Conservation (phyloP, 2,113 vertebrate species). For the Mesitornis unicolor region DNA sequence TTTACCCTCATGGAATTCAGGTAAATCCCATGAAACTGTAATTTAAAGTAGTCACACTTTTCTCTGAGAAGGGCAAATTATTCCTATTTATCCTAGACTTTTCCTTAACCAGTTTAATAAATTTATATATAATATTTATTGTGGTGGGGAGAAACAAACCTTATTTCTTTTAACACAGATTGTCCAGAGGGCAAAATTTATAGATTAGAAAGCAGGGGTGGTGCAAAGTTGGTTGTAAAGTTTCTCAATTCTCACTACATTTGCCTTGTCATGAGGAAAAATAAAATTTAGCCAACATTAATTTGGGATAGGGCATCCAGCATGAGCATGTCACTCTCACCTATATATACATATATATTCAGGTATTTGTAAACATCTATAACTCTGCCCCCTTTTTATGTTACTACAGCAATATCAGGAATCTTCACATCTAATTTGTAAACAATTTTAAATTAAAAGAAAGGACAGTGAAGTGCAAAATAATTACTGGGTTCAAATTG, state of each 20-base stretch:
- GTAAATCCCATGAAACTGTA: slow-evolving; percentile 47
- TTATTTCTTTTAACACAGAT: background rate
- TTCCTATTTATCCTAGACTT: slow-evolving; percentile 23
- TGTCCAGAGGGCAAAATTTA: background rate
- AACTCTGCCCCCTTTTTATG: background rate
- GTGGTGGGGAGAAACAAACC: fast-evolving
- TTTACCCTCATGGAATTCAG: slow-evolving; percentile 53
- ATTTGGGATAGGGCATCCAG: background rate
- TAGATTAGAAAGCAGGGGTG: background rate
- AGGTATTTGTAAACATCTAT: background rate
- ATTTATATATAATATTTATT: background rate
- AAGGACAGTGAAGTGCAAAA: background rate
- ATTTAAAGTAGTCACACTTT: slow-evolving; percentile 43
- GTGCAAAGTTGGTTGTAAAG: background rate
- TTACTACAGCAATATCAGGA: background rate
- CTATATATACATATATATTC: background rate
- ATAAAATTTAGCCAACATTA: background rate
- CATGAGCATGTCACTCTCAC: background rate
- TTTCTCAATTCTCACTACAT: background rate
- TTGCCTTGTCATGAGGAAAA: background rate
- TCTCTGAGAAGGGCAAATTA: background rate
- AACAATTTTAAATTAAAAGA: background rate
- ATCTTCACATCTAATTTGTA: background rate
- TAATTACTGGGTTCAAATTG: background rate
- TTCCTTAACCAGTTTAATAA: background rate